Conservation (phyloP, 2,888 invertebrate genomes). For the Eupithecia tripunctaria region DNA sequence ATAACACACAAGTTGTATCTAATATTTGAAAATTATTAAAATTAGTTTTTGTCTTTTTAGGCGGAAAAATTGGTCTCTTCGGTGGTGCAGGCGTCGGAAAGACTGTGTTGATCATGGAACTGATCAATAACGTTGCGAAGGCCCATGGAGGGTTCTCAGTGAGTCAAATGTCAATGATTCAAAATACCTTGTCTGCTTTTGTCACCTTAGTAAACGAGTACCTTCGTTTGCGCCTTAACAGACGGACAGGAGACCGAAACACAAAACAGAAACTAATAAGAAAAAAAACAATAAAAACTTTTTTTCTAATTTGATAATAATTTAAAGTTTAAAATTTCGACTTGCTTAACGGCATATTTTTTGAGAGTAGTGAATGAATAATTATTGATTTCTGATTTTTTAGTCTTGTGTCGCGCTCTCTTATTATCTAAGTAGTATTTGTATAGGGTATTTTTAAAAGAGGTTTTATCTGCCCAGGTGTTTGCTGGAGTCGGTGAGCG, state of each 20-base stretch:
- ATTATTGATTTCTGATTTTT: too few relatives aligned
- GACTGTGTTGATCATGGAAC: constrained; percentile 97
- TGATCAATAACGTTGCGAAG: constrained; percentile 97
- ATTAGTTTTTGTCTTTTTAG: constrained; percentile 62
- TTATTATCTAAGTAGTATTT: neutral
- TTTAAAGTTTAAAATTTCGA: too few relatives aligned
- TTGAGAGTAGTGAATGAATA: too few relatives aligned
- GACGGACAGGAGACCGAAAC: too few relatives aligned
- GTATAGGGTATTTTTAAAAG: neutral
- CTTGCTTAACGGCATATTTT: too few relatives aligned
- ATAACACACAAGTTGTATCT: too few relatives aligned
- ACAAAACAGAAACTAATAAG: too few relatives aligned
- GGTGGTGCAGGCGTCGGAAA: constrained; percentile 98
- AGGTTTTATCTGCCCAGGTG: constrained; percentile 64
- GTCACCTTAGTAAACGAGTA: neutral
- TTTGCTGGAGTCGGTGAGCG: constrained; percentile 97
- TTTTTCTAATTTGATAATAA: too few relatives aligned
- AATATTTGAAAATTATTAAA: too few relatives aligned
- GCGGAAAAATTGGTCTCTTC: constrained; percentile 96
- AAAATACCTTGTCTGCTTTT: neutral
- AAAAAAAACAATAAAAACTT: too few relatives aligned
- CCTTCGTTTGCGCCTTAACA: too few relatives aligned
- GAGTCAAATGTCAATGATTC: constrained; percentile 5
- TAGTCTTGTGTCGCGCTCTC: too few relatives aligned
- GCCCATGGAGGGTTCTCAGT: constrained; percentile 97